Conservation (phyloP, 2,888 invertebrate genomes). For the Drosophila setosimentum region DNA sequence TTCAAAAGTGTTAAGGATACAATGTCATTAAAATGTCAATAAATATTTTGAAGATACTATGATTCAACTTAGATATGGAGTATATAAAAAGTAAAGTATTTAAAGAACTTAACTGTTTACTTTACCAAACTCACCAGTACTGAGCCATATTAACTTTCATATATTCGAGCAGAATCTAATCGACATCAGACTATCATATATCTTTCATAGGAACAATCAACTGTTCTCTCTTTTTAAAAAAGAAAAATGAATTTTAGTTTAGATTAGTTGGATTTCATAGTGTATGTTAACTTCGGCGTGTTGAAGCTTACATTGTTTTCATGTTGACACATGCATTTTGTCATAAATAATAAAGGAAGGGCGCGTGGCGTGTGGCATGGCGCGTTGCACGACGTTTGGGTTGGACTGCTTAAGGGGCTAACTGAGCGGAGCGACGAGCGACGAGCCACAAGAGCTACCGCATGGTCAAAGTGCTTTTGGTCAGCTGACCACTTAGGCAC, state of each 20-base stretch:
- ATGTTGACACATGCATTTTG: constrained; percentile 45
- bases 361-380: not conserved
- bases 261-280: not conserved
- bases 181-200: not conserved
- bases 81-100: not conserved
- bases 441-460: constrained; percentile 34
- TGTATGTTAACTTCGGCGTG: not conserved
- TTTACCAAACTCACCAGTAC: not conserved
- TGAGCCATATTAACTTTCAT: not conserved
- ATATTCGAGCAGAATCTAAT: not conserved
- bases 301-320: not conserved
- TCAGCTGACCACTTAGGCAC: constrained; percentile 75
- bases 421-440: constrained; percentile 31
- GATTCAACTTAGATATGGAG: not conserved
- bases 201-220: not conserved
- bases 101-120: not conserved
- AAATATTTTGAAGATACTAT: not conserved
- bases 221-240: not conserved
- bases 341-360: constrained; percentile 69
- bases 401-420: constrained; percentile 49
- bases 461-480: constrained; percentile 82
- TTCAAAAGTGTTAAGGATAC: not conserved
- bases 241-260: not conserved
- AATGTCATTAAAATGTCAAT: not conserved
- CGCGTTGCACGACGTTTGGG: not conserved